phyloP scores from a whole-genome alignment of 2,113 vertebrate genomes.

The Lagopus muta region DNA sequence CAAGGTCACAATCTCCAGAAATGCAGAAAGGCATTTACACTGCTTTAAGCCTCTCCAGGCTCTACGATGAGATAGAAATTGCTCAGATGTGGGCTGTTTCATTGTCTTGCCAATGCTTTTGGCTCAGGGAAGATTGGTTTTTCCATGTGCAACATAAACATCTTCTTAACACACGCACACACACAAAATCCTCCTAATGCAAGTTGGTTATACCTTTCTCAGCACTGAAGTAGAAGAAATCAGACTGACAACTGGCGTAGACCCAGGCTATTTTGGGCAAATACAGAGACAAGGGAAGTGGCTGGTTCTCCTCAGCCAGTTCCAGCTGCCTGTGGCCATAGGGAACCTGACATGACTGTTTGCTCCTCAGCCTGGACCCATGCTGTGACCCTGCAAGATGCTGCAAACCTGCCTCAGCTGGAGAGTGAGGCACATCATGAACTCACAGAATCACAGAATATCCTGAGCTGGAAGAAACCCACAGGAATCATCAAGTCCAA shows the following conservation, averaged over 20 bases:
- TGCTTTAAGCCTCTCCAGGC: background rate
- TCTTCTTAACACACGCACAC: background rate
- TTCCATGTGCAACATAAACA: background rate
- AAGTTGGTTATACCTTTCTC: background rate
- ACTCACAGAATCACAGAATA: background rate
- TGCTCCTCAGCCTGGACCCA: background rate
- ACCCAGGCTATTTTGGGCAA: background rate
- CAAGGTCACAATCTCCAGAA: background rate
- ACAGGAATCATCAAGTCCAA: background rate
- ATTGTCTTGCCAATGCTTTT: background rate
- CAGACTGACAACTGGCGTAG: background rate
- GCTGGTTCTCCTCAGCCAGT: background rate
- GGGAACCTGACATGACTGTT: fast-evolving
- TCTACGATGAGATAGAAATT: background rate
- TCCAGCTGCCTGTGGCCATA: background rate
- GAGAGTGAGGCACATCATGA: background rate
- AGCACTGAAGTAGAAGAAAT: background rate
- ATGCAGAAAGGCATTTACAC: background rate
- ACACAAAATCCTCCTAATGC: background rate
- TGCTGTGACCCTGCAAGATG: background rate
- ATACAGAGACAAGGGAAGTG: background rate
- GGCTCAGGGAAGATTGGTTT: background rate
- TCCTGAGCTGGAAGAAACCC: background rate
- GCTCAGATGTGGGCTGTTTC: background rate
- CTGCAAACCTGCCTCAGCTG: background rate